These are phyloP conservation scores for Prunella strophiata DNA, from an alignment of 2,797 vertebrate species.

Conservation along the genomic window DNA sequence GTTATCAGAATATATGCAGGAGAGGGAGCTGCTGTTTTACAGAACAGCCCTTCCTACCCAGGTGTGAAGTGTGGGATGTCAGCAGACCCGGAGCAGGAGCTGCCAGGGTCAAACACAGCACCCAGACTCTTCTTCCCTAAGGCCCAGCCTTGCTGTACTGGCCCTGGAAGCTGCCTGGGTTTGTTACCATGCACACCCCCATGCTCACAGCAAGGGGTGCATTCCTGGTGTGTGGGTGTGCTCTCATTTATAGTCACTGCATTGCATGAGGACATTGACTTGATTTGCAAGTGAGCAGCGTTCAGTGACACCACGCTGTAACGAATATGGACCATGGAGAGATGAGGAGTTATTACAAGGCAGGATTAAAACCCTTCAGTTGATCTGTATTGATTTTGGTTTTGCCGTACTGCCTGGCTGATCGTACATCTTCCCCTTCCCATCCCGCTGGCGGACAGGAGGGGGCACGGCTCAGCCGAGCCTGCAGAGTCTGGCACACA, in stretches of 20 bases:
- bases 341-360: neutral
- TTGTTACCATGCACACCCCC: fast-evolving
- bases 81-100: neutral
- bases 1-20: neutral
- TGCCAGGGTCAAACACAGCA: neutral
- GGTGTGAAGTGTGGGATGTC: neutral
- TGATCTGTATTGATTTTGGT: slow-evolving; percentile 22
- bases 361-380: slow-evolving; percentile 1
- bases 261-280: fast-evolving
- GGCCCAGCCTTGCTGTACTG: neutral
- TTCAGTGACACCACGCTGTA: neutral
- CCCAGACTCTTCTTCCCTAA: neutral
- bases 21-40: slow-evolving; percentile 2
- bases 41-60: neutral
- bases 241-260: neutral
- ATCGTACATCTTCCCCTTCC: neutral
- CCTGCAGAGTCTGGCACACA: fast-evolving
- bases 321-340: neutral
- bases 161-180: neutral
- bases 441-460: neutral
- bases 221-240: neutral
- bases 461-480: neutral
- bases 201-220: neutral
- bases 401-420: neutral
- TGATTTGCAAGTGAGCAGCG: neutral